Evolutionary conservation across 1,140 invertebrate genomes (phyloP).

Genomic region (Cydia amplana): DNA sequence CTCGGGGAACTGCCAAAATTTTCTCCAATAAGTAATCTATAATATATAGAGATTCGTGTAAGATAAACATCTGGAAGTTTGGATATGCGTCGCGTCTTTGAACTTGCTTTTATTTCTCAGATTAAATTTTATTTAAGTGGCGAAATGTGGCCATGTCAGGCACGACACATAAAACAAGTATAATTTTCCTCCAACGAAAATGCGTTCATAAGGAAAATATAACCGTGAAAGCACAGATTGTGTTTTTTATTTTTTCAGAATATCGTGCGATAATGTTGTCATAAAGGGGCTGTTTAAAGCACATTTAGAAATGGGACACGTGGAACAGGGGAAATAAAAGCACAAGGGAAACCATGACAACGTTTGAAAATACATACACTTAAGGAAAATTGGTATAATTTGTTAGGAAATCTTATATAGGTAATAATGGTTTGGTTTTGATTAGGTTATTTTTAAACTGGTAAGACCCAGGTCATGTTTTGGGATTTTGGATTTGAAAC

Average conservation of each 20-base stretch:
- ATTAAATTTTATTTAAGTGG: too few species aligned
- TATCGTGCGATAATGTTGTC: background rate
- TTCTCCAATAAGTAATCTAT: too few species aligned
- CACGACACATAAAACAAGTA: background rate
- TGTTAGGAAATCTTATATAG: background rate
- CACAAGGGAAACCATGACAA: background rate
- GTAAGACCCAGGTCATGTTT: too few species aligned
- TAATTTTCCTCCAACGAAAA: background rate
- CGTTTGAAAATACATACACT: background rate
- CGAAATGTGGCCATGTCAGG: background rate
- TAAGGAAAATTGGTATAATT: constrained; percentile 3
- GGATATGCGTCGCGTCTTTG: too few species aligned
- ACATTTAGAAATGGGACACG: constrained; percentile 1
- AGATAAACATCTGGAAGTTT: too few species aligned
- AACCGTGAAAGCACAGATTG: background rate
- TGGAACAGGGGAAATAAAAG: background rate
- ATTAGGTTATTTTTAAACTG: too few species aligned
- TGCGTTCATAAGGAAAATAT: constrained; percentile 1
- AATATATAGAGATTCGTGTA: too few species aligned
- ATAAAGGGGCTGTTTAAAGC: constrained; percentile 5
- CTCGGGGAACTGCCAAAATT: too few species aligned
- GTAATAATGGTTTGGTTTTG: too few species aligned
- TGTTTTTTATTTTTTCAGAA: background rate
- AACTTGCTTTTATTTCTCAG: too few species aligned
- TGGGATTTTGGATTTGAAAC: too few species aligned